Evolutionary conservation across 2,797 vertebrate species (phyloP).

Genomic region (Melanotaenia boesemani): DNA sequence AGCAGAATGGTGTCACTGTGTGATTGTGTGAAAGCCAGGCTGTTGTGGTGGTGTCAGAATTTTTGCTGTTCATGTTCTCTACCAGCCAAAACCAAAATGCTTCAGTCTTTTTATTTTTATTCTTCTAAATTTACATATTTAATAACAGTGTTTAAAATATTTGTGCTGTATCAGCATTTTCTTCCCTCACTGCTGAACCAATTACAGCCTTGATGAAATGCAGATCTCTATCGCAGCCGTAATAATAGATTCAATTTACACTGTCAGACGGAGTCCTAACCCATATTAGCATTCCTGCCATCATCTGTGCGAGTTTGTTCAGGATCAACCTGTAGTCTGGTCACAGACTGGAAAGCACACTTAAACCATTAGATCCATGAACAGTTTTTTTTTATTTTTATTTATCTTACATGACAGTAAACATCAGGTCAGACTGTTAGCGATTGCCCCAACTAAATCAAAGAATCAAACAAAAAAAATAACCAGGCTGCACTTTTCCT

Average conservation of each 20-base stretch:
- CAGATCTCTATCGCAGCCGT: conserved; percentile 34
- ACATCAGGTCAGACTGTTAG: no score
- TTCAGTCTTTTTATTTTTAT: background rate
- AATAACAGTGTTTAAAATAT: background rate
- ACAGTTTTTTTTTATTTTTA: background rate
- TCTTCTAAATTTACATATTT: background rate
- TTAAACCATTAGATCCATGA: background rate
- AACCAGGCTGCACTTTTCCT: no score
- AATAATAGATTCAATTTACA: conserved; percentile 33
- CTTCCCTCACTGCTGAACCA: conserved; percentile 17
- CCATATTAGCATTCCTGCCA: conserved; percentile 21
- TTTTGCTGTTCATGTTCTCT: background rate
- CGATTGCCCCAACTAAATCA: no score
- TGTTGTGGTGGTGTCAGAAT: background rate
- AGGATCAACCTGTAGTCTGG: background rate
- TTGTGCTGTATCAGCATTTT: conserved; percentile 26
- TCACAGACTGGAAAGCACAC: conserved; percentile 4
- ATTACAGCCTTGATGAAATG: conserved; percentile 42
- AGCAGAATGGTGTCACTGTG: background rate
- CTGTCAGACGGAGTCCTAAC: conserved; percentile 21
- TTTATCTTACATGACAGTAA: no score
- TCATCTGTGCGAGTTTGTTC: background rate
- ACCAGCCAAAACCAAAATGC: background rate
- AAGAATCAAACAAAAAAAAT: no score
- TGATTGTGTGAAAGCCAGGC: background rate